Conservation (phyloP, 53 echinoderm and acorn worm species). For the Pentamera pediparva region DNA sequence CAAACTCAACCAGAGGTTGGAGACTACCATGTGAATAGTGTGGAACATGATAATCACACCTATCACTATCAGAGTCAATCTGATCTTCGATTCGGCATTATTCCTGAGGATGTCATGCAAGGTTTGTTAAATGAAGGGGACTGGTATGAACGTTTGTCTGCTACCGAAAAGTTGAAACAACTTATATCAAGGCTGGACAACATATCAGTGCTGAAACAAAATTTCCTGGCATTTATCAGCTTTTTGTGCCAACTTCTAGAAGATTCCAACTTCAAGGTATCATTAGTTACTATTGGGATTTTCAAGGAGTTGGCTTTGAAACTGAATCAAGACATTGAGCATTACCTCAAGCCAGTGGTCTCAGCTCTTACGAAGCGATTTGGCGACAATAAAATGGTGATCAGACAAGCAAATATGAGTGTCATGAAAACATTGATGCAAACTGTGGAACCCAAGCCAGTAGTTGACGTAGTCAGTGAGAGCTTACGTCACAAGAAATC, state of each 20-base stretch:
- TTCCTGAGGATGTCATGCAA: slow-evolving; percentile 69
- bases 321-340: slow-evolving; percentile 68
- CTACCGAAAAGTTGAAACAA: slow-evolving; percentile 66
- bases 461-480: slow-evolving; percentile 69
- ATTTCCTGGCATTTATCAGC: slow-evolving; percentile 78
- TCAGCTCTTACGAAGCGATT: slow-evolving; percentile 86
- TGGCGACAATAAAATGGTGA: slow-evolving; percentile 90
- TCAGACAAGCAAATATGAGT: slow-evolving; percentile 93
- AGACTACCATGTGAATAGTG: background rate
- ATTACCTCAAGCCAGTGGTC: slow-evolving; percentile 71
- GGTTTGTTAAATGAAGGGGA: slow-evolving; percentile 72
- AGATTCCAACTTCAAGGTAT: slow-evolving; percentile 94
- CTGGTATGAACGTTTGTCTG: slow-evolving; percentile 77
- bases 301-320: slow-evolving; percentile 68
- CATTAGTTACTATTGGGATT: slow-evolving; percentile 70
- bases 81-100: slow-evolving; percentile 63
- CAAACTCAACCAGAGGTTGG: background rate
- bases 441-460: slow-evolving; percentile 72
- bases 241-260: slow-evolving; percentile 92
- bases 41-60: background rate
- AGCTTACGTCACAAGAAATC: slow-evolving; percentile 83
- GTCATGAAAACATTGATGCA: slow-evolving; percentile 97
- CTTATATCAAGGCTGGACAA: slow-evolving; percentile 56
- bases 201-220: slow-evolving; percentile 44
- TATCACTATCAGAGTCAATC: background rate